Base-by-base conservation (phyloP, 2,113 vertebrate genomes). In the Turdus rufiventris region DNA sequence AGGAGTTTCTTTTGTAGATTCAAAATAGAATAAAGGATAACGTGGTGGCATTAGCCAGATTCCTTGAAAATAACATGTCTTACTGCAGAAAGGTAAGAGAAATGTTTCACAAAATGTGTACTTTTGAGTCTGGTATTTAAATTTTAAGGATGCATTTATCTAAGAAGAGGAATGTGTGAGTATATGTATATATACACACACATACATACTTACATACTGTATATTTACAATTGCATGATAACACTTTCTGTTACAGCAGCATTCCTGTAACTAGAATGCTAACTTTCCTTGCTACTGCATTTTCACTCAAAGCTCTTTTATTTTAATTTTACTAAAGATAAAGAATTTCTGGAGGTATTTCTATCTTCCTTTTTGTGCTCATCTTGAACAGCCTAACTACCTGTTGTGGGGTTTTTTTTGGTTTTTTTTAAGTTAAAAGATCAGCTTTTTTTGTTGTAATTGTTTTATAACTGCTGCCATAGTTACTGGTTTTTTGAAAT, bases 61-160 rank as follows among this genome's bases (percentile, higher is more conserved):
- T 95, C 76, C 96, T 99, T 45, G 98, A 98, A 97, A 97, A 54
- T 24, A 98, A 97, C 92, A 76, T 98, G 53, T 73, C 96, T 43
- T 96, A 94, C 65, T 98, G 96, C 89, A 98, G 98, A 91, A 96
- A 74, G 94, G 99, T 99, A 98, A 96, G 97, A 72, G 68, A 48
- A 60, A 43, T 8, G 20, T 57, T 85, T 93, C 29, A 31, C 9
- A 38, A 29, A 79, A 53, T 45, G 5, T 11, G 3, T 65, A 11
- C 47, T 68, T 38, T 70, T 72, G 31, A 60, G 19, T 15, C 25
- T 61, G 33, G 4, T 36, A 5, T 43, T 92, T 82, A 73, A 72
- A 53, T 51, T 48, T 51, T 33, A 81, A 74, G 21, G 38, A 40
- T 51, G 10, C 2, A 5, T 58, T 87, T 94, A 36, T n/a, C 6